These are phyloP conservation scores for Ptilonorhynchus violaceus DNA, from an alignment of 2,113 vertebrate species.

Conservation along the genomic window DNA sequence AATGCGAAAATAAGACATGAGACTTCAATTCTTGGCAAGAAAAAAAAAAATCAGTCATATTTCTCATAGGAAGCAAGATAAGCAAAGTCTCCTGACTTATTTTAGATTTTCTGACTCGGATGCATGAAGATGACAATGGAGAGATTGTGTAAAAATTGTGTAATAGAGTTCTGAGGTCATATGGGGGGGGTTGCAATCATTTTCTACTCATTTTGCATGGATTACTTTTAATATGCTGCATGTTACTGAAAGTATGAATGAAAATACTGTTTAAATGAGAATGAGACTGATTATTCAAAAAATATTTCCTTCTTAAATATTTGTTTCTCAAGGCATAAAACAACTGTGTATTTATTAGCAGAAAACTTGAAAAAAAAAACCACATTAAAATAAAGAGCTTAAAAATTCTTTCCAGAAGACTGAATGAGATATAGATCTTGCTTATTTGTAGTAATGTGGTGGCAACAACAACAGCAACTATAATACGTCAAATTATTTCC, in stretches of 20 bases:
- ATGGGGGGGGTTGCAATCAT: accelerated
- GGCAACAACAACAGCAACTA: constrained; percentile 33
- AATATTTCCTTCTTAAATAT: neutral
- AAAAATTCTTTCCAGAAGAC: constrained; percentile 27
- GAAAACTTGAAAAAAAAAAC: neutral
- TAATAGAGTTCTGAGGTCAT: neutral
- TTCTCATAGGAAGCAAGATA: neutral
- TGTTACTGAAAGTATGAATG: neutral
- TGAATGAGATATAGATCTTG: constrained; percentile 40
- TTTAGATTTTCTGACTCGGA: neutral
- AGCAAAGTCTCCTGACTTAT: neutral
- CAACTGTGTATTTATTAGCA: neutral
- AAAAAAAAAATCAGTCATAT: neutral
- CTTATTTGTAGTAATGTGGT: constrained; percentile 43
- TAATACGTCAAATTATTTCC: constrained; percentile 70
- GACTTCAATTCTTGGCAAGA: neutral
- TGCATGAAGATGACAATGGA: neutral
- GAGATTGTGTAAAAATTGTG: neutral
- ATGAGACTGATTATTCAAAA: neutral
- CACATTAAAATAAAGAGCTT: constrained; percentile 4
- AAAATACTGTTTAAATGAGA: neutral
- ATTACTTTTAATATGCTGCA: neutral
- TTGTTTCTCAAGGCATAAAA: neutral
- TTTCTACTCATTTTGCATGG: neutral
- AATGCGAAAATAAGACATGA: neutral